Evolutionary conservation across 2,797 vertebrate species (phyloP).

Genomic region (Loris lydekkerianus): DNA sequence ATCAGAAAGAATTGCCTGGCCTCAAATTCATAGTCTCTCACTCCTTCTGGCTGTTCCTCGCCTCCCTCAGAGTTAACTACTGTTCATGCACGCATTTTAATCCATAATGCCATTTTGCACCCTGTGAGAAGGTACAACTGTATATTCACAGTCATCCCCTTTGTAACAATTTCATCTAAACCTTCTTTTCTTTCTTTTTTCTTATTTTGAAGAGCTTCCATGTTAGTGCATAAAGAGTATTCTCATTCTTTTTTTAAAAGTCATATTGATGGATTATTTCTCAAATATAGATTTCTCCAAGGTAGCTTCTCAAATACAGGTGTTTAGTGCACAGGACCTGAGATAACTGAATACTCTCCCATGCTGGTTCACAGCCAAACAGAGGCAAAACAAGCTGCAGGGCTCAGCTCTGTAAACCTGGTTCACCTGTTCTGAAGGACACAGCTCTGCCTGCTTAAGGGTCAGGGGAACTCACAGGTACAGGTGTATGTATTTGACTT

Average conservation of each 20-base stretch:
- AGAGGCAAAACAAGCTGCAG: neutral
- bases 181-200: neutral
- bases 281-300: conserved; percentile 15
- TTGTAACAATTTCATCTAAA: neutral
- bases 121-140: neutral
- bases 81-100: neutral
- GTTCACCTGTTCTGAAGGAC: neutral
- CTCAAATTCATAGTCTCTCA: neutral
- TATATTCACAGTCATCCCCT: neutral
- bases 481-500: neutral
- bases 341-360: neutral
- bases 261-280: neutral
- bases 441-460: neutral
- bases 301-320: neutral
- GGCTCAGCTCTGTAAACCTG: neutral
- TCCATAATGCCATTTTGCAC: neutral
- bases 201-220: neutral
- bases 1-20: neutral
- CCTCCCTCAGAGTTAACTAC: neutral
- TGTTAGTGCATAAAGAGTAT: neutral
- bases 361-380: neutral
- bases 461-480: neutral
- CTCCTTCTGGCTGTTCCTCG: neutral
- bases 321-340: neutral
- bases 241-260: neutral